Conservation (phyloP, 2,888 invertebrate species). For the Eupithecia centaureata region DNA sequence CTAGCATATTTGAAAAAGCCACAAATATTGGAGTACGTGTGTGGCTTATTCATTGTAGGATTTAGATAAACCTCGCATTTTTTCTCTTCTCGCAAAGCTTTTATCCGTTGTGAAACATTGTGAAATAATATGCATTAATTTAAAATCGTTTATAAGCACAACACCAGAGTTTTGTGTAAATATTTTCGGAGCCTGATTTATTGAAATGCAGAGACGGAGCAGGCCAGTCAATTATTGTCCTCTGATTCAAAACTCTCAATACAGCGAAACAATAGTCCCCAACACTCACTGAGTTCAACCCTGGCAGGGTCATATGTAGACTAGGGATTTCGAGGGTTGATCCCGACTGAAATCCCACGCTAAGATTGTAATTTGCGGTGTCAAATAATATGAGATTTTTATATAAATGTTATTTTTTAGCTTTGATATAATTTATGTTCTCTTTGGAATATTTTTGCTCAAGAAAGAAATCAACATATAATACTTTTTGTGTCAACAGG, state of each 20-base stretch:
- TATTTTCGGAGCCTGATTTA: background rate
- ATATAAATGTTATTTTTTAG: conserved; percentile 22
- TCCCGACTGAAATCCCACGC: conserved; percentile 28
- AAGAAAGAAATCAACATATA: background rate
- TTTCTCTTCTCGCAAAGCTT: no score
- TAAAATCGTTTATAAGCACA: background rate
- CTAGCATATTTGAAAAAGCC: no score
- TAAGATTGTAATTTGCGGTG: conserved; percentile 35
- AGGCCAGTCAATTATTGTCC: background rate
- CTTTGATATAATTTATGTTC: background rate
- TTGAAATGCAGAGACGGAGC: background rate
- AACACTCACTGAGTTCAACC: conserved; percentile 7
- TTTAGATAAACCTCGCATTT: background rate
- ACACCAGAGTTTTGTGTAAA: no score
- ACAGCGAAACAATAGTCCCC: background rate
- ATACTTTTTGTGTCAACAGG: background rate
- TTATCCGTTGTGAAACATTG: background rate
- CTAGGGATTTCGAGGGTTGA: conserved; percentile 27
- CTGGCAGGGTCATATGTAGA: conserved; percentile 24
- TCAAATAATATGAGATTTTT: conserved; percentile 21
- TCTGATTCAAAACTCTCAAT: background rate
- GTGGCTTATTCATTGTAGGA: background rate
- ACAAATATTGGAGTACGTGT: no score
- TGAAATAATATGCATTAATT: background rate
- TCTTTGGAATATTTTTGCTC: background rate